Evolutionary conservation across 2,888 invertebrate genomes (phyloP), one percentile per base, ranked within the genome.

Genomic region (Dexiosoma caninum): DNA sequence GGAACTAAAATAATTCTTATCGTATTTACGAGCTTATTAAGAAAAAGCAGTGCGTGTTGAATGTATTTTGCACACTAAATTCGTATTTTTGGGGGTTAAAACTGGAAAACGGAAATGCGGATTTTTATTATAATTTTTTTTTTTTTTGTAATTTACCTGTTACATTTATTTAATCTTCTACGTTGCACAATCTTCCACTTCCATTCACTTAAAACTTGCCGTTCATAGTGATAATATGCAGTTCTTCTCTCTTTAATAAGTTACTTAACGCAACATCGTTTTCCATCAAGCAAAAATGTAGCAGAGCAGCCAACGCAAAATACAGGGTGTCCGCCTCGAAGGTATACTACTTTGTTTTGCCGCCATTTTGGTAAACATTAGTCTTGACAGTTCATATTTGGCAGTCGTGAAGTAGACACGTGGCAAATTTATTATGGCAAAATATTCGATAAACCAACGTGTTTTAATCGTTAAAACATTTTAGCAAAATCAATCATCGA

Each of bases 41-140:
- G 21, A 12, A 42, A 14, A 60, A 21, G 19, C 53, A 64, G 30
- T 72, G 72, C 77, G 72, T 81, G 64, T 64, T 64, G 19, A 78
- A 78, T 74, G 69, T 64, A 77, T 49, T 81, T 23, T 69, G 21
- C 46, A 78, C 57, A 67, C 32, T 62, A 42, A 53, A 53, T 40
- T 30, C 35, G 6, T 7, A 40, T 67, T 76, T 79, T 77, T 51
- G 8, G 57, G 62, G 64, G 42, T 51, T 32, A 46, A 21, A 64
- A 69, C 12, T 51, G 27, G 10, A 69, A 62, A 81, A 77, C 81
- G 81, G 81, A 81, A 74, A 77, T 81, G 81, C 69, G 77, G 57
- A 55, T 74, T 62, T 80, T 49, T 46, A n/a, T n/a, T n/a, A n/a
- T n/a, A n/a, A n/a, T n/a, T 42, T 64, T 81, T 60, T 51, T 30